Conservation (phyloP, 2,888 invertebrate species). For the Dolichomitus sp. region DNA sequence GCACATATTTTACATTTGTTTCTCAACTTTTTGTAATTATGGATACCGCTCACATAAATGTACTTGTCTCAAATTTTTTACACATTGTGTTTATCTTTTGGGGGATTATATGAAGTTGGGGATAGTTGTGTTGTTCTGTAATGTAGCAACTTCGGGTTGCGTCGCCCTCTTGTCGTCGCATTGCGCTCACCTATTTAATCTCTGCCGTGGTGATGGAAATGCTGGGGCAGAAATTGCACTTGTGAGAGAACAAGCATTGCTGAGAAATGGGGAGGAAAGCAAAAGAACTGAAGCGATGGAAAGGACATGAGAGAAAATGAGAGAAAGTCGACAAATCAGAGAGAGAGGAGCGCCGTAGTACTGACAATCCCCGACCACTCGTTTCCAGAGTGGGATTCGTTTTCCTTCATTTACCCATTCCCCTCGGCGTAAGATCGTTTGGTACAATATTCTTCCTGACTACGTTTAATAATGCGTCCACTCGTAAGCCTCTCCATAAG, state of each 20-base stretch:
- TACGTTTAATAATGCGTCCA: not conserved
- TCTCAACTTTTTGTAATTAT: not conserved
- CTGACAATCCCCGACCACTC: constrained; percentile 5
- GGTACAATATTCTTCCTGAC: not conserved
- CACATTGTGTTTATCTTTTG: too few relatives aligned
- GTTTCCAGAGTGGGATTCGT: constrained; percentile 5
- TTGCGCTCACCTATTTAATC: constrained; percentile 68
- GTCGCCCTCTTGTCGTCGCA: constrained; percentile 1
- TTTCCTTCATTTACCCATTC: constrained; percentile 3
- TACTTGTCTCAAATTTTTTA: not conserved
- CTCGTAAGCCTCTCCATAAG: not conserved
- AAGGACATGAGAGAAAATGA: constrained; percentile 7
- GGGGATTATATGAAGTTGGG: not conserved
- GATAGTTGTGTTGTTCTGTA: constrained; percentile 61
- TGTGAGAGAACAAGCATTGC: not conserved
- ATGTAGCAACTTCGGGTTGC: constrained; percentile 67
- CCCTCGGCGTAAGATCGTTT: not conserved
- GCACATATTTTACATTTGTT: too few relatives aligned
- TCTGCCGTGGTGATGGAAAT: constrained; percentile 60
- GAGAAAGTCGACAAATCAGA: constrained; percentile 6
- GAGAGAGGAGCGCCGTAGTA: not conserved
- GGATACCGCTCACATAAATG: not conserved
- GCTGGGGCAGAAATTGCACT: constrained; percentile 38
- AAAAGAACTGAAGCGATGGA: constrained; percentile 10
- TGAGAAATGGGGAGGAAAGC: not conserved